These are phyloP conservation scores for Trogon melanurus DNA, from an alignment of 2,113 vertebrate genomes.

Conservation along the genomic window DNA sequence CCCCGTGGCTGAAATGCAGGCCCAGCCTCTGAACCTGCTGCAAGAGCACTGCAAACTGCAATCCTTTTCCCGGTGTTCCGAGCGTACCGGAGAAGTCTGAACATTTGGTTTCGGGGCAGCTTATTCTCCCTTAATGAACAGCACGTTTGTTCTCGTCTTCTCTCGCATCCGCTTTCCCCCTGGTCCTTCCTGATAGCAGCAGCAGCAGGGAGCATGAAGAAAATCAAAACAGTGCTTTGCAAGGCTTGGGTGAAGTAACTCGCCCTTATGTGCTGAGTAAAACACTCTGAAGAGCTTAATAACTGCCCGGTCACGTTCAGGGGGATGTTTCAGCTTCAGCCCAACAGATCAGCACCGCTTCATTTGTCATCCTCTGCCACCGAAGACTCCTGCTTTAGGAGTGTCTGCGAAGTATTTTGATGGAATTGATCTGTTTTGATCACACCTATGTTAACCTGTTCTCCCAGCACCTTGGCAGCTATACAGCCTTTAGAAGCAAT, in stretches of 20 bases:
- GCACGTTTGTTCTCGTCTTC: rapidly evolving
- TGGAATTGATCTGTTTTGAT: not conserved
- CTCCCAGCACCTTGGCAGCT: not conserved
- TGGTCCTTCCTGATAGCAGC: not conserved
- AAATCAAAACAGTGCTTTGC: not conserved
- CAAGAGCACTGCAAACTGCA: rapidly evolving
- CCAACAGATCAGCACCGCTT: not conserved
- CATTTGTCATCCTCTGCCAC: not conserved
- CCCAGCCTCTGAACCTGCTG: rapidly evolving
- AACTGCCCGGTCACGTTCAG: not conserved
- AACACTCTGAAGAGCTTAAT: not conserved
- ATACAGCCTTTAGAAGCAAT: not conserved
- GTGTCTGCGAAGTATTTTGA: not conserved
- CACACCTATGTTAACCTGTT: rapidly evolving
- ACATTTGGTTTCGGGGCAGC: not conserved
- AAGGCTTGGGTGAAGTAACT: not conserved
- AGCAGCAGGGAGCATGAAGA: not conserved
- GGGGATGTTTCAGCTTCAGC: not conserved
- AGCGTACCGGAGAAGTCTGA: rapidly evolving
- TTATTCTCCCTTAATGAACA: rapidly evolving
- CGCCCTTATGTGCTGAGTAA: not conserved
- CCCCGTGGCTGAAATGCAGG: not conserved
- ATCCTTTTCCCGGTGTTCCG: rapidly evolving
- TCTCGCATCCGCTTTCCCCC: not conserved
- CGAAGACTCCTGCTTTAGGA: rapidly evolving